Evolutionary conservation across 2,888 invertebrate genomes (phyloP), one percentile per base, ranked within the genome.

Genomic region (Euproctis similis): DNA sequence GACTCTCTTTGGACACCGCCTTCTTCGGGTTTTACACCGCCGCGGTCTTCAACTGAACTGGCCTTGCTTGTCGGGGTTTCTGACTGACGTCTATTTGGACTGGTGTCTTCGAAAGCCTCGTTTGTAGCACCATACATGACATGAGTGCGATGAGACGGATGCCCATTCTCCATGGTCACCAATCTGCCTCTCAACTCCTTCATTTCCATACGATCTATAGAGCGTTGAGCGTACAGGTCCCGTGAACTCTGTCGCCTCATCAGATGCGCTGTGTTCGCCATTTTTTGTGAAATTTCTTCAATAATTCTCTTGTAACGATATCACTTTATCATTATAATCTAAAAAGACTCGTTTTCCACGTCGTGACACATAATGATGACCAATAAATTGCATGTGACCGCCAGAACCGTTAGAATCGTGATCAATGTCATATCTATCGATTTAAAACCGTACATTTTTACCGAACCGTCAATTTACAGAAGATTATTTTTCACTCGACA

Each of bases 241-340:
- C 94, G 87, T 34, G 95, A 95, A 72, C 95, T 95, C 76, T 95
- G 95, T 31, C 95, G 88, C 49, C 95, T 88, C 62, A 95, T 90
- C 64, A 95, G 86, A 77, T 95, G 95, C 31, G 94, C 94, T 51
- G 95, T 93, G 73, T 95, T 95, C 60, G 95, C 95, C 95, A 95
- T 95, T 57, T 73, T 36, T 45, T 44, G 31, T 50, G 48, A n/a
- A n/a, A 36, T 30, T 31, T 34, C 29, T 21, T 21, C 12, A 31
- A 22, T 36, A 26, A 35, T 52, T 39, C 26, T 35, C 44, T 41
- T 31, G 14, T 42, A 34, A 60, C 61, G 63, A 58, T 63, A 55
- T 57, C 45, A 47, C 43, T 30, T 33, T 36, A 38, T 39, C 31
- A 37, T 52, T 52, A 58, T 49, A 47, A 43, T 53, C 46, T 63